Percentiles rank a stretch among this genome's conserved stretches.
Conservation (phyloP, 2,888 invertebrate species). For the Gnatocerus cornutus region DNA sequence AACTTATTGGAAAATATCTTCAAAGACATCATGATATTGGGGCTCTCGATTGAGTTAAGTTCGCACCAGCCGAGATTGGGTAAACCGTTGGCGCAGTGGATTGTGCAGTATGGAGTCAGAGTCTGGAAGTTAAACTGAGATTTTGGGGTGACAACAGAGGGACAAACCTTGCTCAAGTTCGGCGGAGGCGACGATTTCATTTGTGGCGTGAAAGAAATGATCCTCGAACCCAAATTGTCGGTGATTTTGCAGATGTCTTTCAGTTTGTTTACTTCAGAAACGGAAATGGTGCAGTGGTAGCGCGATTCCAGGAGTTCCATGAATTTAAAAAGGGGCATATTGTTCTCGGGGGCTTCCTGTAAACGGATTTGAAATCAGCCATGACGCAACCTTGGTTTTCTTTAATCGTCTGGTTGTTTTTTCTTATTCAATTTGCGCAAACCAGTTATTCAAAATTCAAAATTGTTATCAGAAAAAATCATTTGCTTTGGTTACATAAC, state of each 20-base stretch:
- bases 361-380: no score
- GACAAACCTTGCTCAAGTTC: constrained; percentile 60
- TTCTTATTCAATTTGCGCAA: no score
- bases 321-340: constrained; percentile 86
- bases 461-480: no score
- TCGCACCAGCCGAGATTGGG: constrained; percentile 82
- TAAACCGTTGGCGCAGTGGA: constrained; percentile 77
- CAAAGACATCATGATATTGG: constrained; percentile 80
- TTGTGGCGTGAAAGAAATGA: constrained; percentile 78
- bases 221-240: constrained; percentile 81
- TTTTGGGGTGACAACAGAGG: no score
- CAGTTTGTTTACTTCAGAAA: constrained; percentile 82
- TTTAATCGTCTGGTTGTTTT: no score
- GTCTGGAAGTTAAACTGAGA: constrained; percentile 53
- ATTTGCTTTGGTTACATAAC: no score
- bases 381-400: no score
- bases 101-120: constrained; percentile 77
- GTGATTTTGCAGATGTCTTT: constrained; percentile 85
- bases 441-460: no score
- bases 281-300: constrained; percentile 83
- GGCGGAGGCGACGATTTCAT: constrained; percentile 75
- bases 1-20: constrained; percentile 78
- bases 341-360: constrained; percentile 83
- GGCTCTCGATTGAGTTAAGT: constrained; percentile 76
- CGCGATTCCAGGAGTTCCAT: constrained; percentile 88